Evolutionary conservation across 2,888 invertebrate genomes (phyloP), one percentile per base, ranked within the genome.

Genomic region (Scaptomyza reducta): DNA sequence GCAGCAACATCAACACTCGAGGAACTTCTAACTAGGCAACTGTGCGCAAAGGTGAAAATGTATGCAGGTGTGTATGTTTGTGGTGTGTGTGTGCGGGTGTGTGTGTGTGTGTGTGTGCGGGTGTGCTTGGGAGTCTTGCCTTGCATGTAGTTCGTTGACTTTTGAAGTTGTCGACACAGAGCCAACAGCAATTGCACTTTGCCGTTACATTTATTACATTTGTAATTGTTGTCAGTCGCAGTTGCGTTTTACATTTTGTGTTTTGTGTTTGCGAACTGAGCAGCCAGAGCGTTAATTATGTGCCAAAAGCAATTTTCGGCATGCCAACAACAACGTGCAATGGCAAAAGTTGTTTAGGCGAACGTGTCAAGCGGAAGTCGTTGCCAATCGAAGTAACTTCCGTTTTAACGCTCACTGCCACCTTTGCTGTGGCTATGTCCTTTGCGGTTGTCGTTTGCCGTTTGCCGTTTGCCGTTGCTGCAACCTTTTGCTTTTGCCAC

Each of bases 381-480:
- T 89, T 87, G 90, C 89, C 91, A 91, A 91, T 91, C 90, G 90
- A 88, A 87, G 89, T 78, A 87, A 83, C 87, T 90, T 91, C 91
- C 90, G 90, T 83, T 80, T 70, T 78, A 74, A 66, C 62, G 64
- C 68, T 51, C 59, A 25, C 57, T 58, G 63, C 54, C 44, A 61
- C 54, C 46, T 63, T 69, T 74, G 62, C 74, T 68, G 70, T 49
- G 74, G 65, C 45, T 49, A 18, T 33, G 33, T 49, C 22, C 35
- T 42, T 60, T 16, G 57, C 58, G 25, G 29, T 47, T 41, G 53
- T 22, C 47, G 6, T 14, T 38, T 22, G 35, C 14, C 42, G 22
- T n/a, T n/a, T n/a, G n/a, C n/a, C n/a, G n/a, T n/a, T n/a, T n/a
- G 50, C 22, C 44, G 5, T 25, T 31, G 31, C 31, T 31, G 10